Evolutionary conservation across 2,888 invertebrate species (phyloP).

Genomic region (Arenicola marina): DNA sequence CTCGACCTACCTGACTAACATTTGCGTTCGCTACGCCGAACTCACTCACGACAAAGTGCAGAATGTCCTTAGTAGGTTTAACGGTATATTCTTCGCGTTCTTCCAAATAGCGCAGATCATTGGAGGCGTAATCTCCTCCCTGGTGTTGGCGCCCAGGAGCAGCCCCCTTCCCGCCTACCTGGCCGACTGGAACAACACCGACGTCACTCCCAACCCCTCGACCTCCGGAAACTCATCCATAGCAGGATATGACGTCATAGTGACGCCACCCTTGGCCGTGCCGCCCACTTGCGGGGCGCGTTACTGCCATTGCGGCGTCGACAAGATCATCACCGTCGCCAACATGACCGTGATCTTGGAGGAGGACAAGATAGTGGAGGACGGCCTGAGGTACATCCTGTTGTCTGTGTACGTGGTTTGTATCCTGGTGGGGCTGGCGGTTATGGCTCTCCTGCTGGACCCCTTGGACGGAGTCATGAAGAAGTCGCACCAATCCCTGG

Average conservation of each 20-base stretch:
- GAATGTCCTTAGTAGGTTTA: conserved; percentile 47
- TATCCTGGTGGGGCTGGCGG: conserved; percentile 40
- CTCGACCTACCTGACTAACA: conserved; percentile 53
- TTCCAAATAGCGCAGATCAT: conserved; percentile 47
- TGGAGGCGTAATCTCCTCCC: conserved; percentile 33
- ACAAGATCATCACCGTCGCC: background rate
- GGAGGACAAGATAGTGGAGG: no score
- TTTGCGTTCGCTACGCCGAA: conserved; percentile 44
- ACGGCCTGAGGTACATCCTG: conserved; percentile 37
- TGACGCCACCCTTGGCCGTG: background rate
- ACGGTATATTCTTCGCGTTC: conserved; percentile 53
- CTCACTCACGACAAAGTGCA: conserved; percentile 39
- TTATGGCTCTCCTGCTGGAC: conserved; percentile 44
- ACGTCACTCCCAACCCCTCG: background rate
- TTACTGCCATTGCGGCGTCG: conserved; percentile 37
- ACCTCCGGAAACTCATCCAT: background rate
- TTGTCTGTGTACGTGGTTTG: conserved; percentile 45
- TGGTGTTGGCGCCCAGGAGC: conserved; percentile 17
- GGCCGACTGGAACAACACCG: conserved; percentile 7
- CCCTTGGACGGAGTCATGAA: conserved; percentile 38
- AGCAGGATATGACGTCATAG: no score
- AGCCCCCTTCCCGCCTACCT: background rate
- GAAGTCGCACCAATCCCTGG: conserved; percentile 20
- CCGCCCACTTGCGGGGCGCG: conserved; percentile 38
- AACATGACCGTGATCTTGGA: conserved; percentile 12